These are phyloP conservation scores for Omphaloscelis lunosa DNA, from an alignment of 2,888 invertebrate species.

Conservation along the genomic window DNA sequence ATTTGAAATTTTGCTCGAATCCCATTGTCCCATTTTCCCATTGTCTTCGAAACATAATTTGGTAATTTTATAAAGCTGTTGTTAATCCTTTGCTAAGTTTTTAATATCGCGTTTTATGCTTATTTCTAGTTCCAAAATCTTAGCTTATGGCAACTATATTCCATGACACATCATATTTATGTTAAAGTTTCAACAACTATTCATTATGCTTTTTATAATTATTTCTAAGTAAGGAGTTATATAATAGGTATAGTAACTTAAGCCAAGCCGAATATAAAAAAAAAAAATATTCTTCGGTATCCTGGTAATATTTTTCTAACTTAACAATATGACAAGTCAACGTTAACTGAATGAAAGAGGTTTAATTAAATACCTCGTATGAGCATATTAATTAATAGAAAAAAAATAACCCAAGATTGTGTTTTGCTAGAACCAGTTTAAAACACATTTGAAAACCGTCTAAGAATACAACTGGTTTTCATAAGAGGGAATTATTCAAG, in stretches of 20 bases:
- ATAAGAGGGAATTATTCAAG: neutral
- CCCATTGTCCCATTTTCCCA: neutral
- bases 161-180: neutral
- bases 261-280: no score
- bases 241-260: neutral
- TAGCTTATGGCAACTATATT: neutral
- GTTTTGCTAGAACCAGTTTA: neutral
- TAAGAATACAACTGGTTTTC: neutral
- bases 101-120: neutral
- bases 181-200: neutral
- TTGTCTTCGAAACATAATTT: neutral
- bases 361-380: neutral
- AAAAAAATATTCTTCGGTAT: neutral
- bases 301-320: slow-evolving; percentile 5
- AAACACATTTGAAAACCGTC: neutral
- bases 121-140: neutral
- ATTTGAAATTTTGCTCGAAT: neutral
- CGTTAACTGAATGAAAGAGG: neutral
- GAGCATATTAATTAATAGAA: neutral
- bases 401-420: neutral
- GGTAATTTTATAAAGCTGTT: neutral
- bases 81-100: neutral
- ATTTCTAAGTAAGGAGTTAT: neutral
- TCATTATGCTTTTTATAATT: neutral
- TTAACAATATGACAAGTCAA: slow-evolving; percentile 7